Evolutionary conservation across 2,113 vertebrate genomes (phyloP).

Genomic region (Otolemur garnettii): DNA sequence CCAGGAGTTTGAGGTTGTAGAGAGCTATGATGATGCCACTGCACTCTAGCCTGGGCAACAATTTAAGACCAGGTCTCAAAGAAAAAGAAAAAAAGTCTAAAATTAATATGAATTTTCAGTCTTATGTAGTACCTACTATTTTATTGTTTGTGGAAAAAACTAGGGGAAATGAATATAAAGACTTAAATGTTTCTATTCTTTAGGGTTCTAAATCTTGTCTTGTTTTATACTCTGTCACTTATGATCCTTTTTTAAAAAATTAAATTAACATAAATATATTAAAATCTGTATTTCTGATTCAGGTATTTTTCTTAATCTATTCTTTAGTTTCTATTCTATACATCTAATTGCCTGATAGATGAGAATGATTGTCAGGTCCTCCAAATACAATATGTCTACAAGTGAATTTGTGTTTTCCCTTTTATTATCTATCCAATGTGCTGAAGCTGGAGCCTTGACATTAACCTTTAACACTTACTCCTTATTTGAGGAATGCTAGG

Average conservation of each 20-base stretch:
- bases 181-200: constrained; percentile 2
- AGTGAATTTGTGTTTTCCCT: constrained; percentile 31
- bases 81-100: too few relatives aligned
- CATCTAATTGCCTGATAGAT: neutral
- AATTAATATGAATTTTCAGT: neutral
- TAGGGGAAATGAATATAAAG: neutral
- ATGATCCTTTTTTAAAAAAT: neutral
- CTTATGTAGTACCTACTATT: neutral
- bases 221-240: neutral
- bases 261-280: constrained; percentile 1
- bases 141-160: neutral
- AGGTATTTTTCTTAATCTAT: neutral
- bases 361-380: neutral
- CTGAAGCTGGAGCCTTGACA: neutral
- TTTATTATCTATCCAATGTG: neutral
- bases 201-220: neutral
- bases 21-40: too few relatives aligned
- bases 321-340: neutral
- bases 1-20: too few relatives aligned
- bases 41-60: too few relatives aligned
- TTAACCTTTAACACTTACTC: neutral
- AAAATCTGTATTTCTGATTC: neutral
- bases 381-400: constrained; percentile 1
- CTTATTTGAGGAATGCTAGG: neutral
- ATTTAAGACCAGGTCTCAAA: neutral